Evolutionary conservation across 1,140 invertebrate species (phyloP).

Genomic region (Stegodyphus mimosarum): DNA sequence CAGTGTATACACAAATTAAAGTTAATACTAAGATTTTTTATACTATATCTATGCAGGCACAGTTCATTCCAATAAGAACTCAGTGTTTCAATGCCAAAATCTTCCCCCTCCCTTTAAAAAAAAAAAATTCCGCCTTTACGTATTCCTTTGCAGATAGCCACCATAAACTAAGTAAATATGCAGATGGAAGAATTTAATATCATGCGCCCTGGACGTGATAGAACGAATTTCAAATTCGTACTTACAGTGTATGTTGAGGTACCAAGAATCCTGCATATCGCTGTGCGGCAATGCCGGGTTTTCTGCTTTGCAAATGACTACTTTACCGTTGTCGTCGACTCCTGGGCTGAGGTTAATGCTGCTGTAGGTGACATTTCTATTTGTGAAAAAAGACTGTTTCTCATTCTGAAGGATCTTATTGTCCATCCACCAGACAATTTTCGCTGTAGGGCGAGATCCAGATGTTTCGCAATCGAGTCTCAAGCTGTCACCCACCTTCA

Average conservation of each 20-base stretch:
- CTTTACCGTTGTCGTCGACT: constrained; percentile 62
- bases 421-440: constrained; percentile 84
- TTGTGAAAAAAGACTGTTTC: constrained; percentile 73
- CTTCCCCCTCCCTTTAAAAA: no score
- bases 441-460: constrained; percentile 82
- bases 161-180: no score
- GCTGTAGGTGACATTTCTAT: constrained; percentile 74
- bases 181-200: no score
- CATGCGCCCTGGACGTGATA: no score
- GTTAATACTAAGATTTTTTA: no score
- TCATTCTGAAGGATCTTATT: constrained; percentile 77
- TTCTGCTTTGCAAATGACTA: constrained; percentile 64
- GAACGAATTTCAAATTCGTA: neutral
- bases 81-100: no score
- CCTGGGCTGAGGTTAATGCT: constrained; percentile 62
- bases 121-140: no score
- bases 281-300: constrained; percentile 69
- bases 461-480: constrained; percentile 84
- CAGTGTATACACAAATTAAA: no score
- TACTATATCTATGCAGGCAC: no score
- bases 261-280: constrained; percentile 79
- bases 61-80: no score
- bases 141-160: no score
- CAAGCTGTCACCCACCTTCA: constrained; percentile 83
- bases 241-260: constrained; percentile 75